Base-by-base conservation (phyloP, 2,888 invertebrate species). In the Pegoplata infirma region DNA sequence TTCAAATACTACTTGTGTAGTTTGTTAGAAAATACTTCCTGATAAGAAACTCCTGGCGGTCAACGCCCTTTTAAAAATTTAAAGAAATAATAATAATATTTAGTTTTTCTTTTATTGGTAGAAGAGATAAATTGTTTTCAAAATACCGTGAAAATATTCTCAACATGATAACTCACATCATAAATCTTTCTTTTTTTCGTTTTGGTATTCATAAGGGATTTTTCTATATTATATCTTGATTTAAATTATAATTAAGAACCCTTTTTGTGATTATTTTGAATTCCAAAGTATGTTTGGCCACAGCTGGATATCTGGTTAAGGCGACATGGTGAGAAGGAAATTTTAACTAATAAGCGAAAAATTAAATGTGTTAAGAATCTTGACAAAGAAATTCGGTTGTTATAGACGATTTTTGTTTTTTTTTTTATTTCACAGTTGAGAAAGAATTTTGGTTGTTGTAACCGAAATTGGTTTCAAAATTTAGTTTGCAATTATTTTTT, bases 1-100 rank as follows among this genome's bases (percentile, higher is more conserved):
- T 63, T 47, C n/a, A 53, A 74, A 55, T n/a, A n/a, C n/a, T n/a
- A n/a, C n/a, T n/a, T n/a, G n/a, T n/a, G n/a, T n/a, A n/a, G n/a
- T n/a, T 55, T 40, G 36, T 40, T 40, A 5, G 36, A 40, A 40
- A 40, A 56, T 28, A 76, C 68, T 76, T 76, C 75, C 75, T 76
- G 75, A 76, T 76, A 76, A 76, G 32, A n/a, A n/a, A 55, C 61
- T 71, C 71, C 71, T 71, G 53, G 53, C 16, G 53, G 61, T 61
- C 53, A 61, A 63, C 16, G 61, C 28, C 71, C 71, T 44, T 61
- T 66, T 28, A 44, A 73, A 53, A 32, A 23, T 23, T 47, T 63
- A 19, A 49, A 51, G 14, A 47, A 36, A 40, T 28, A 68, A 68
- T 66, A 59, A 67, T 28, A 16, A 28, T 63, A 58, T 5, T 49